Evolutionary conservation across 1,140 invertebrate genomes (phyloP), one percentile per base, ranked within the genome.

Genomic region (Drosophila albomicans): DNA sequence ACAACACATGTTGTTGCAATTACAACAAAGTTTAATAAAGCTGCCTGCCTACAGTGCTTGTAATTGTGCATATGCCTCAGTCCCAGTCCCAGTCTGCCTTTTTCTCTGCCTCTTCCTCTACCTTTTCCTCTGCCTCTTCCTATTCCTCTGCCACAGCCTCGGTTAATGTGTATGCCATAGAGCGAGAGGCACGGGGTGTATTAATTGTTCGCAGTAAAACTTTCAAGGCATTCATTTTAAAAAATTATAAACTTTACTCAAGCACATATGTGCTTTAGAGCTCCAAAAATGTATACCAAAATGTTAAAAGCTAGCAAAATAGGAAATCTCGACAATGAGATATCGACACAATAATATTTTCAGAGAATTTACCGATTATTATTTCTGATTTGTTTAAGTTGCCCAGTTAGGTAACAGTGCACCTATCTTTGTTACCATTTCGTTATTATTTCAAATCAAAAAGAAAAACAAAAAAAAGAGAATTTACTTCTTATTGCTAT

Each of bases 11-110:
- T 87, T 72, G 81, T 71, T 82, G 85, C 81, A 88, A 88, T 88
- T 88, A 89, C 81, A 84, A 81, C 84, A 72, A 89, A 75, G 61
- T 85, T 88, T 88, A 88, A 88, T 89, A 88, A 88, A 85, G 81
- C 77, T 79, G 70, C 65, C 63, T 70, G 73, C 48, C 69, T 80
- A 66, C 74, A 49, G 41, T 43, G 62, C 57, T 32, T 66, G 57
- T 72, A 76, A 72, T 76, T 76, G 74, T 76, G 41, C 52, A 61
- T 62, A 66, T 63, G 16, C 45, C 48, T 7, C 25, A n/a, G 2
- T 16, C n/a, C 13, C 16, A 16, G 16, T 1, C 20, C 20, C 20
- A 25, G 20, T 25, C 20, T 56, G 30, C 32, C 52, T 32, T 28
- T 35, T 15, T 1, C 28, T 6, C 28, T 54, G 6, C 3, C 4